Evolutionary conservation across 1,140 invertebrate species (phyloP).

Genomic region (Aphis craccivora): DNA sequence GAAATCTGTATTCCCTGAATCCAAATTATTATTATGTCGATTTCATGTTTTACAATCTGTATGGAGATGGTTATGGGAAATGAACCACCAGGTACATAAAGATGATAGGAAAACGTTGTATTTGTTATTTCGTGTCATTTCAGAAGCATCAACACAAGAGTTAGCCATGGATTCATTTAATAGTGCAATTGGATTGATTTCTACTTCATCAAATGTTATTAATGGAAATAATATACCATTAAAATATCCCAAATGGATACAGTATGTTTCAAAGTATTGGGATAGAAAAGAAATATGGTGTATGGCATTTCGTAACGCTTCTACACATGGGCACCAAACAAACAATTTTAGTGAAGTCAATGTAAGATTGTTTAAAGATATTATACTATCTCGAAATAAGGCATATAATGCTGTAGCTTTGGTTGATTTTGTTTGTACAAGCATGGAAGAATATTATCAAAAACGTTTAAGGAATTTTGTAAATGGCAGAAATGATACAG

Average conservation of each 20-base stretch:
- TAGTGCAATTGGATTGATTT: not conserved
- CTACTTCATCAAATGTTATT: not conserved
- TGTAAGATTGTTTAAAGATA: conserved; percentile 41
- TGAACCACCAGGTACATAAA: not conserved
- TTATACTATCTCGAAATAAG: conserved; percentile 29
- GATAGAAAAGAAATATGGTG: conserved; percentile 19
- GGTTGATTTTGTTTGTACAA: conserved; percentile 40
- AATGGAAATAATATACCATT: not conserved
- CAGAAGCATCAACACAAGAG: not conserved
- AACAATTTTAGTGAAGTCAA: conserved; percentile 43
- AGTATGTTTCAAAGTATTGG: not conserved
- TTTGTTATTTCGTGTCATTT: too few species aligned
- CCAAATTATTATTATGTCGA: conserved; percentile 19
- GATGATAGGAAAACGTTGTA: not conserved
- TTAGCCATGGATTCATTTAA: not conserved
- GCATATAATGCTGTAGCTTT: conserved; percentile 43
- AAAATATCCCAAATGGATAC: not conserved
- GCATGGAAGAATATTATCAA: conserved; percentile 27
- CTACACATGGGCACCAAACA: not conserved
- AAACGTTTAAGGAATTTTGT: not conserved
- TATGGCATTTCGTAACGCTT: not conserved
- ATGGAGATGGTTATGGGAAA: conserved; percentile 47
- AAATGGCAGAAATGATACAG: not conserved
- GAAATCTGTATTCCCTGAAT: not conserved
- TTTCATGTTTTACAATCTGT: conserved; percentile 44